Percentiles rank a stretch among this genome's conserved stretches.
Conservation (phyloP, 2,113 vertebrate species). For the Cyprinodon brontotheroides region DNA sequence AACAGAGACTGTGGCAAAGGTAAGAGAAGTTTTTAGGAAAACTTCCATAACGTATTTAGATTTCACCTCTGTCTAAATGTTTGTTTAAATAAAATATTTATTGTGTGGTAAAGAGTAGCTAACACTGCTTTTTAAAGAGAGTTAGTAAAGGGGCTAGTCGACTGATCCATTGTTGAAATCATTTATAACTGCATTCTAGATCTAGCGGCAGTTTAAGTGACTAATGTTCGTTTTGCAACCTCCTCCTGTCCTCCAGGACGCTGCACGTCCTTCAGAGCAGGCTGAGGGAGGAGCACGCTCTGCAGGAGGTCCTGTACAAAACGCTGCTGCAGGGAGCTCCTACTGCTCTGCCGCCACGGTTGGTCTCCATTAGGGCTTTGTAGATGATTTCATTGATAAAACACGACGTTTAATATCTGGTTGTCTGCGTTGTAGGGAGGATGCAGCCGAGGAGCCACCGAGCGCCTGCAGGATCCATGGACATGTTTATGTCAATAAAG, state of each 20-base stretch:
- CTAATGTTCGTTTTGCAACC: neutral
- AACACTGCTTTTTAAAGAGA: no score
- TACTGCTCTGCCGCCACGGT: conserved; percentile 92
- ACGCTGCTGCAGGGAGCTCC: conserved; percentile 88
- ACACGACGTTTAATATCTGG: neutral
- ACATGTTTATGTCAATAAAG: conserved; percentile 95
- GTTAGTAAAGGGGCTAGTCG: neutral
- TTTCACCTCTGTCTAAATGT: no score
- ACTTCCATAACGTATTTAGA: no score
- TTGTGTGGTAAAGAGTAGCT: neutral
- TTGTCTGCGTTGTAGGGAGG: conserved; percentile 81
- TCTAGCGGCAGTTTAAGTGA: neutral
- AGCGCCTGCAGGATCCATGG: conserved; percentile 93
- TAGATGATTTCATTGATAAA: neutral
- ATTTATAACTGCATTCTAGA: neutral
- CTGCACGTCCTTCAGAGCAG: conserved; percentile 86
- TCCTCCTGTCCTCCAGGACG: conserved; percentile 77
- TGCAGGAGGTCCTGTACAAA: conserved; percentile 96
- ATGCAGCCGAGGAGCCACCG: conserved; percentile 79
- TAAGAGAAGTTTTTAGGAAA: conserved; percentile 59
- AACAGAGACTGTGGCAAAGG: conserved; percentile 94
- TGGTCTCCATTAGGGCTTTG: neutral
- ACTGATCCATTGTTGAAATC: neutral
- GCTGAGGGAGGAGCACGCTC: conserved; percentile 91
- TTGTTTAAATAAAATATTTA: neutral